A percentile compares a stretch with the other conserved stretches of the same genome.
Conservation (phyloP, 2,113 vertebrate species). For the Oostethus manadensis region DNA sequence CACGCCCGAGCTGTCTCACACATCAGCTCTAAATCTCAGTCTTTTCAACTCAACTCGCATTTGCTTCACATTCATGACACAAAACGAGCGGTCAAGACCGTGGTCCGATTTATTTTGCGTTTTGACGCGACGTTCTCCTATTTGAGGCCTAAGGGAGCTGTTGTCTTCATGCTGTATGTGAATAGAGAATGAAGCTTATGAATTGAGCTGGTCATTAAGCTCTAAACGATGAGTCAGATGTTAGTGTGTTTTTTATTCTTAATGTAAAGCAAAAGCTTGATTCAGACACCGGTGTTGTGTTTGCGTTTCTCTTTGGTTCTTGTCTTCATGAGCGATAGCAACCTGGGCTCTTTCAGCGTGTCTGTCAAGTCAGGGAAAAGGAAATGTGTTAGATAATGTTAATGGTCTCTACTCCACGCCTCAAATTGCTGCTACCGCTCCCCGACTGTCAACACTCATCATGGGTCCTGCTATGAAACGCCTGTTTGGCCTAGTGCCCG, state of each 20-base stretch:
- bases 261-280: neutral
- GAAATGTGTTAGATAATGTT: conserved; percentile 1
- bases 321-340: conserved; percentile 6
- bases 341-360: neutral
- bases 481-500: neutral
- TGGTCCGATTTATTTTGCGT: neutral
- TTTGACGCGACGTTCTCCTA: neutral
- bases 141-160: conserved; percentile 35
- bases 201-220: conserved; percentile 5
- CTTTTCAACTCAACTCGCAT: too few relatives aligned
- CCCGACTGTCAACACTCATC: neutral
- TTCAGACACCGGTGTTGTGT: conserved; percentile 5
- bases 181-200: too few relatives aligned
- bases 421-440: neutral
- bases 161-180: conserved; percentile 34
- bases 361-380: neutral
- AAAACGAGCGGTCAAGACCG: too few relatives aligned
- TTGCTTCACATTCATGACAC: too few relatives aligned
- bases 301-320: conserved; percentile 4
- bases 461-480: neutral
- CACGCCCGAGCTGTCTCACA: too few relatives aligned
- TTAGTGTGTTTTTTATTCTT: conserved; percentile 11
- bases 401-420: neutral
- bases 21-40: too few relatives aligned
- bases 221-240: conserved; percentile 9